Percentiles rank a stretch among this genome's conserved stretches.
Evolutionary conservation across 2,113 vertebrate genomes (phyloP).

Genomic region (Jacana jacana): DNA sequence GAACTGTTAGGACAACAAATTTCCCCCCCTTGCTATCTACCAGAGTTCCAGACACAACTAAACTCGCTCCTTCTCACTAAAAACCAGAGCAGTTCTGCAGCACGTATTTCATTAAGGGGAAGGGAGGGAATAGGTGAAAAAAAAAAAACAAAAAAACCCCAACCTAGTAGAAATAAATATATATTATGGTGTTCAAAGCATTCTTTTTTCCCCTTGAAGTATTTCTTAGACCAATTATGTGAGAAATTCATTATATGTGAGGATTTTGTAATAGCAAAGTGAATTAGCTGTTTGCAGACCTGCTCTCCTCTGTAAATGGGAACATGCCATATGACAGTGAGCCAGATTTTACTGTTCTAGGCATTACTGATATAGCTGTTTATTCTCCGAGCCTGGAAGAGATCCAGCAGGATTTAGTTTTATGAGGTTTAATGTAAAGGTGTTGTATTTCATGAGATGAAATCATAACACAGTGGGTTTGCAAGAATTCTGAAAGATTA

Average conservation of each 20-base stretch:
- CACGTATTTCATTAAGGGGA: neutral
- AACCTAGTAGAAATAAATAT: slow-evolving; percentile 22
- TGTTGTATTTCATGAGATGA: slow-evolving; percentile 86
- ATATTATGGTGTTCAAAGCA: slow-evolving; percentile 2
- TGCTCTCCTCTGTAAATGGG: slow-evolving; percentile 39
- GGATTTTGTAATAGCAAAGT: slow-evolving; percentile 66
- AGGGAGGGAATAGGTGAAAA: neutral
- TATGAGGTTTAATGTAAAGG: slow-evolving; percentile 84
- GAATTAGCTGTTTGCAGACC: slow-evolving; percentile 65
- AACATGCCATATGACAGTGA: slow-evolving; percentile 57
- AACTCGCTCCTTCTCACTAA: neutral
- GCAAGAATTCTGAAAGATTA: slow-evolving; percentile 82
- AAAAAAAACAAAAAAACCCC: neutral
- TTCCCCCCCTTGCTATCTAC: neutral
- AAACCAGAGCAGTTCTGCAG: slow-evolving; percentile 14
- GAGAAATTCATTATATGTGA: slow-evolving; percentile 64
- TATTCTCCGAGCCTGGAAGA: slow-evolving; percentile 74
- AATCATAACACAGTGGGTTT: slow-evolving; percentile 84
- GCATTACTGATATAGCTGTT: slow-evolving; percentile 76
- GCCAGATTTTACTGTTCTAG: slow-evolving; percentile 70
- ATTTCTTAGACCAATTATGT: slow-evolving; percentile 61
- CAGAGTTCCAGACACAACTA: neutral
- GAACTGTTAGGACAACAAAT: neutral
- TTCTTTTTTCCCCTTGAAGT: slow-evolving; percentile 34
- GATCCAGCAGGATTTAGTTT: slow-evolving; percentile 77